phyloP scores from a whole-genome alignment of 1,140 invertebrate genomes.

The Drosophila pandora region DNA sequence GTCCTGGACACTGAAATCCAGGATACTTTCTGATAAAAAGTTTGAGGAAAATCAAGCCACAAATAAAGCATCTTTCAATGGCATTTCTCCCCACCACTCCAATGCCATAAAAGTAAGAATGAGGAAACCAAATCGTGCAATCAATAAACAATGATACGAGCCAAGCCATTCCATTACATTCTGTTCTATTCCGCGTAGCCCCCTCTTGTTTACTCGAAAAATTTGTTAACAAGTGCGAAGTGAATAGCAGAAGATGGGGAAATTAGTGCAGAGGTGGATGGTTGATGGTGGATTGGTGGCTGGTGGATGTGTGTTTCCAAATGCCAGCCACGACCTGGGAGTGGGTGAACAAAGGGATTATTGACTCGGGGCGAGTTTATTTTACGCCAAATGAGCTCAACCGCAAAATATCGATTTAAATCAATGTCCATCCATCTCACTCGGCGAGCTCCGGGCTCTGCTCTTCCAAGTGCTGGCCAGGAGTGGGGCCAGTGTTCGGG shows the following conservation, averaged over 20 bases:
- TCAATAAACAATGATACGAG: conserved; percentile 56
- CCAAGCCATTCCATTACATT: conserved; percentile 34
- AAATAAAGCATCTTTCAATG: not conserved
- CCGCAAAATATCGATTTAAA: conserved; percentile 81
- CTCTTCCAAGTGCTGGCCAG: conserved; percentile 43
- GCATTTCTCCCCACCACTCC: not conserved
- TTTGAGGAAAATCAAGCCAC: not conserved
- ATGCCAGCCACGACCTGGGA: conserved; percentile 18
- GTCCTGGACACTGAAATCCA: not conserved
- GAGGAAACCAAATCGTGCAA: conserved; percentile 53
- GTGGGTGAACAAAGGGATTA: conserved; percentile 69
- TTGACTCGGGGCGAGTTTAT: conserved; percentile 78
- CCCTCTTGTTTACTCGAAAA: conserved; percentile 52
- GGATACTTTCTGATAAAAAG: not conserved
- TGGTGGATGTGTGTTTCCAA: conserved; percentile 15
- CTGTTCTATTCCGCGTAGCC: conserved; percentile 8
- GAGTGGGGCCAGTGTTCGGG: not conserved
- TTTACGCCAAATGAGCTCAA: conserved; percentile 80
- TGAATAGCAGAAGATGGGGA: conserved; percentile 39
- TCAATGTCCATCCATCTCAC: conserved; percentile 62
- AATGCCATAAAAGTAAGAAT: conserved; percentile 26
- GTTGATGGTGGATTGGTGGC: not conserved
- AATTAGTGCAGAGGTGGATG: conserved; percentile 28
- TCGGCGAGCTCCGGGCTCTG: conserved; percentile 10
- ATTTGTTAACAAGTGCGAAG: conserved; percentile 79